phyloP scores from a whole-genome alignment of 2,888 invertebrate genomes.

The Pantelozetes paolii region DNA sequence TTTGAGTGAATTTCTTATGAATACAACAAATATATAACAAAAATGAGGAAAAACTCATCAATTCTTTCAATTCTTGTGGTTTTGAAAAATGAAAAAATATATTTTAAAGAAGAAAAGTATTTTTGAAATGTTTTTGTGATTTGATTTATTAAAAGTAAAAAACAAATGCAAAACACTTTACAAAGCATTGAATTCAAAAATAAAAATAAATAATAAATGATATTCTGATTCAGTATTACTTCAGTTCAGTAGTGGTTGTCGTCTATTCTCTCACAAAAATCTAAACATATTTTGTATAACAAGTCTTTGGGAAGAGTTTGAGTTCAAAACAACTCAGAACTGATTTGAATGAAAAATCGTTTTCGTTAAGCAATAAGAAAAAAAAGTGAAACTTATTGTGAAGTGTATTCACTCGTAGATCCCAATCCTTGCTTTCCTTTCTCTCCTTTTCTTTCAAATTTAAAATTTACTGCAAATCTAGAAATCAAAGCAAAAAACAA shows the following conservation, averaged over 20 bases:
- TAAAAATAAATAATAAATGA: constrained; percentile 21
- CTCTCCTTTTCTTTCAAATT: background rate
- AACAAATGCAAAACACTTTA: constrained; percentile 4
- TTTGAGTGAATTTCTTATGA: background rate
- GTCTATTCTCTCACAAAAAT: background rate
- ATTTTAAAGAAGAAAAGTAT: too few relatives aligned
- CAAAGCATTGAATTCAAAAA: too few relatives aligned
- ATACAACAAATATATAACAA: too few relatives aligned
- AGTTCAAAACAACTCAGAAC: background rate
- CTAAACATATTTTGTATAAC: constrained; percentile 15
- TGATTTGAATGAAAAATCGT: constrained; percentile 31
- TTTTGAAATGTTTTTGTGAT: background rate
- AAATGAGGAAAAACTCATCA: too few relatives aligned
- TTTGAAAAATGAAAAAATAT: too few relatives aligned
- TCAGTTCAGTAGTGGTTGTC: too few relatives aligned
- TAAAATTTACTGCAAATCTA: constrained; percentile 6
- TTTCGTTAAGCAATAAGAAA: constrained; percentile 7
- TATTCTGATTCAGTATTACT: constrained; percentile 3
- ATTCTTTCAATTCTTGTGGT: too few relatives aligned
- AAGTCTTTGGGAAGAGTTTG: background rate
- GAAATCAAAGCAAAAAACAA: constrained; percentile 25
- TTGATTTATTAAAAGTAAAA: constrained; percentile 13
- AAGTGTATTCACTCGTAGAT: constrained; percentile 2
- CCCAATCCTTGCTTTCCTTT: too few relatives aligned
- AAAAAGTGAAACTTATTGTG: background rate